Conservation (phyloP, 2,113 vertebrate genomes). For the Rhynchopsitta pachyrhyncha region DNA sequence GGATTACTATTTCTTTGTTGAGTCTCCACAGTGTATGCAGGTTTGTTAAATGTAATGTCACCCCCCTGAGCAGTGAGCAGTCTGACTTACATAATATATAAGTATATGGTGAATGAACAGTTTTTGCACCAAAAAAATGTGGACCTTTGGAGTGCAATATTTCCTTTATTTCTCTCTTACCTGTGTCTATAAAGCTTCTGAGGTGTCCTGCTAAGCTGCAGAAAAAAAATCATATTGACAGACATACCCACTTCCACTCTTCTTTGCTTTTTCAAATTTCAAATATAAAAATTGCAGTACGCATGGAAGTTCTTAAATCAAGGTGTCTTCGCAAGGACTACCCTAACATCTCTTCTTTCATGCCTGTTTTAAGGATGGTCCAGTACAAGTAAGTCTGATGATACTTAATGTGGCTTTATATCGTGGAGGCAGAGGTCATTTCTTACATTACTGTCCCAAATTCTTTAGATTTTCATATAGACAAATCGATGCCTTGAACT, state of each 20-base stretch:
- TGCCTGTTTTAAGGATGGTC: background rate
- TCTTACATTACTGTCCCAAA: background rate
- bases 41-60: background rate
- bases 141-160: background rate
- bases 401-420: background rate
- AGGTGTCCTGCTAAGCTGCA: background rate
- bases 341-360: background rate
- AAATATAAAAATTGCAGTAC: background rate
- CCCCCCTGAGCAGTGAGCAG: background rate
- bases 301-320: background rate
- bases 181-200: background rate
- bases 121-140: background rate
- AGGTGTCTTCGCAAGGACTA: background rate
- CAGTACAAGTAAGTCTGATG: background rate
- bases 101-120: background rate
- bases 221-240: background rate
- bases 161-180: background rate
- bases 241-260: background rate
- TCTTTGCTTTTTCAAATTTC: background rate
- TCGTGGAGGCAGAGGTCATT: background rate
- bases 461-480: background rate
- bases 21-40: background rate
- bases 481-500: background rate
- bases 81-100: background rate
- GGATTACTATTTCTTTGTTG: background rate